Conservation (phyloP, 2,888 invertebrate genomes). For the Drosophila koepferae region DNA sequence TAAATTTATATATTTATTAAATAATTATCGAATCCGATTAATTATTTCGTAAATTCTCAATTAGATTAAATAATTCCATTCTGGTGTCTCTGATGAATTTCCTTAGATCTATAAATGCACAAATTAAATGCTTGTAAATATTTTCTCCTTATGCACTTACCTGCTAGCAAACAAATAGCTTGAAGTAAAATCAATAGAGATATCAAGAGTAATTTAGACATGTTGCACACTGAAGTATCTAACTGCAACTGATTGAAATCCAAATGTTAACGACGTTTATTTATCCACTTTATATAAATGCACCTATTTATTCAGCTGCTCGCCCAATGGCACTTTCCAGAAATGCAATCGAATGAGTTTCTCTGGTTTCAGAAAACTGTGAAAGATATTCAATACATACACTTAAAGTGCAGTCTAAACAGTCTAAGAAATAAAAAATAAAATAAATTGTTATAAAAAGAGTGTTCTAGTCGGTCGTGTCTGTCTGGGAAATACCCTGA, state of each 20-base stretch:
- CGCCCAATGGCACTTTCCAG: background rate
- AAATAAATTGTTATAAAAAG: background rate
- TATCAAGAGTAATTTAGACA: slow-evolving; percentile 10
- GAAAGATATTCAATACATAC: too few species aligned
- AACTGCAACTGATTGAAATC: background rate
- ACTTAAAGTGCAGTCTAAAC: background rate
- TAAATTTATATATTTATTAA: background rate
- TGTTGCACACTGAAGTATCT: slow-evolving; percentile 11
- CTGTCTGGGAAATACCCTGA: background rate
- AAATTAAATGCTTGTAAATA: background rate
- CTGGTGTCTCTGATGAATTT: background rate
- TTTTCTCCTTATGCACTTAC: background rate
- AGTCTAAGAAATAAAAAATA: background rate
- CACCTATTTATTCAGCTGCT: background rate
- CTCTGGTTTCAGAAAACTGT: too few species aligned
- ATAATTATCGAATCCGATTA: background rate
- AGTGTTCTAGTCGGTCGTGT: background rate
- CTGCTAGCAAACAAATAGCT: background rate
- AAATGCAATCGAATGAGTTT: background rate
- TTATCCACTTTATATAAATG: slow-evolving; percentile 1
- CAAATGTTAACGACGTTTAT: background rate
- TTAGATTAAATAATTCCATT: background rate
- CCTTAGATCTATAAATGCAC: background rate
- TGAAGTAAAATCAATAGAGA: slow-evolving; percentile 4
- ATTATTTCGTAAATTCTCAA: background rate